phyloP scores from a whole-genome alignment of 2,888 invertebrate species.

The Dynastes maya region DNA sequence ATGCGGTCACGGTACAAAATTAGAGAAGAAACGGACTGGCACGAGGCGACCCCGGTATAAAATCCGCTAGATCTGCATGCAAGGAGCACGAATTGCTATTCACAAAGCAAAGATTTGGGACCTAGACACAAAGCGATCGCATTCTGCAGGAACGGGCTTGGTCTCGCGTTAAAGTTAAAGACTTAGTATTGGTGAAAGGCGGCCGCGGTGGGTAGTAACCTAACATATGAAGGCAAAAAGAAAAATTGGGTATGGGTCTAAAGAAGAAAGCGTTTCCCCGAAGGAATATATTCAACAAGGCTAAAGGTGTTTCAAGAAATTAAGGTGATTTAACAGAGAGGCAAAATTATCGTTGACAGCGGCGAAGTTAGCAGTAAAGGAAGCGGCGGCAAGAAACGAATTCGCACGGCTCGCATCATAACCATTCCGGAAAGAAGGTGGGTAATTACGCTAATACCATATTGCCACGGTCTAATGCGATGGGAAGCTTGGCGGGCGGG shows the following conservation, averaged over 20 bases:
- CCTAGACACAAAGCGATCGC: constrained; percentile 22
- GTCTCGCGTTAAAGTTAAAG: constrained; percentile 44
- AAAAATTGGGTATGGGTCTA: constrained; percentile 51
- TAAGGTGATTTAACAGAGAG: constrained; percentile 21
- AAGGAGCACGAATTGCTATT: constrained; percentile 53
- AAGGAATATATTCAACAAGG: not conserved
- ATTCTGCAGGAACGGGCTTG: constrained; percentile 50
- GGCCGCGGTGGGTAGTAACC: constrained; percentile 39
- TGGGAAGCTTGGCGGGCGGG: constrained; percentile 56
- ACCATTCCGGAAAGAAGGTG: constrained; percentile 63
- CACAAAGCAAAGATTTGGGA: no score
- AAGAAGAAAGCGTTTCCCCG: no score
- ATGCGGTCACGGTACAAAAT: constrained; percentile 59
- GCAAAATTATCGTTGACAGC: constrained; percentile 36
- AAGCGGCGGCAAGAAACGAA: constrained; percentile 40
- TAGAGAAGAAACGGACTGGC: constrained; percentile 58
- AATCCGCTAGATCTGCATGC: constrained; percentile 62
- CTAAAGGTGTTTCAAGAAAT: constrained; percentile 23
- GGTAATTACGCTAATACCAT: constrained; percentile 58
- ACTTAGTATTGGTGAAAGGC: constrained; percentile 43
- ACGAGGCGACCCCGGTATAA: constrained; percentile 63
- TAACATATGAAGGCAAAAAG: constrained; percentile 49
- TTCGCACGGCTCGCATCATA: constrained; percentile 59
- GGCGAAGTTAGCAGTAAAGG: constrained; percentile 36
- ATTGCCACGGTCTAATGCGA: constrained; percentile 58